Conservation (phyloP, 2,113 vertebrate genomes). For the Sclerurus mexicanus region DNA sequence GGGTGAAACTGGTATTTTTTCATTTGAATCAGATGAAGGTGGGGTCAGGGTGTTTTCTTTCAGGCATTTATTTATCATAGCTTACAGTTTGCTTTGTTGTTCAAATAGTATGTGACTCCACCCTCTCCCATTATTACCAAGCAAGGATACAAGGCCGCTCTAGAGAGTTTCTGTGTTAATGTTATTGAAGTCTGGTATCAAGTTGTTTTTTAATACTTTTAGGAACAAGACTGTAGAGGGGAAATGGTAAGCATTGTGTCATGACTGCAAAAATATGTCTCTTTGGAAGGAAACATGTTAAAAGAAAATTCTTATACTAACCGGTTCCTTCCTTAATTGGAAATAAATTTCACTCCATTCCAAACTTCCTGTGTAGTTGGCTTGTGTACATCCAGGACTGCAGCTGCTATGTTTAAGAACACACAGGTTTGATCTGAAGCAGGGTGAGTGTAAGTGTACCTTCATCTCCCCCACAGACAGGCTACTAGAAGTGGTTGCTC, state of each 20-base stretch:
- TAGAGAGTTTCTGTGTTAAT: conserved; percentile 1
- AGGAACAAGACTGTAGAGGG: neutral
- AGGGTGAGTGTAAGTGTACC: neutral
- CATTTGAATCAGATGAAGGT: conserved; percentile 59
- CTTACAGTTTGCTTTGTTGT: conserved; percentile 59
- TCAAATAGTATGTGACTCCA: conserved; percentile 48
- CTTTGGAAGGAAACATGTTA: neutral
- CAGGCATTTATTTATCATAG: conserved; percentile 56
- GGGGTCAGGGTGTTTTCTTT: conserved; percentile 58
- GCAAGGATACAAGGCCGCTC: neutral
- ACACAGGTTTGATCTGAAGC: neutral
- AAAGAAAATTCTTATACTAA: neutral
- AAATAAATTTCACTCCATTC: neutral
- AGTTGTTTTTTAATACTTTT: neutral
- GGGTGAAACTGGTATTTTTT: conserved; percentile 53
- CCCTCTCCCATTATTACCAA: conserved; percentile 46
- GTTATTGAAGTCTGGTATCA: neutral
- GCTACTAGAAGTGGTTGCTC: neutral
- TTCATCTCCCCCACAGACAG: neutral
- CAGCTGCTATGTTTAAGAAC: neutral
- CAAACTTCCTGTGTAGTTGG: neutral
- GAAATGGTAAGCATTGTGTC: neutral
- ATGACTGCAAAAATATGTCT: neutral
- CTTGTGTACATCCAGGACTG: neutral
- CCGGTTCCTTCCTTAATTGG: neutral